Percentiles rank a stretch among this genome's conserved stretches.
Evolutionary conservation across 2,797 vertebrate species (phyloP).

Genomic region (Macroramphosus scolopax): DNA sequence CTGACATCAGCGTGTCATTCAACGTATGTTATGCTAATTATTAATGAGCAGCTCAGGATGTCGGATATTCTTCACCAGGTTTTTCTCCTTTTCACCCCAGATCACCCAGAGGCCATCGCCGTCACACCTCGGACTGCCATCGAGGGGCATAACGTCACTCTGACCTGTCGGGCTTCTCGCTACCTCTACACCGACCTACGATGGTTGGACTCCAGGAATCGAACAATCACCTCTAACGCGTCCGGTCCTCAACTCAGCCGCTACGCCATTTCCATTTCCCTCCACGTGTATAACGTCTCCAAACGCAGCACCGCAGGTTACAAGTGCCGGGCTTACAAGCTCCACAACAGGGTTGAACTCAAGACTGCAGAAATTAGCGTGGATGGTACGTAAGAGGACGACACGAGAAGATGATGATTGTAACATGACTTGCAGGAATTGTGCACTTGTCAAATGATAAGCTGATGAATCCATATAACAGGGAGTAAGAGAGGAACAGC

Average conservation of each 20-base stretch:
- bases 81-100: slow-evolving; percentile 49
- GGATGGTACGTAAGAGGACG: slow-evolving; percentile 72
- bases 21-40: too few relatives aligned
- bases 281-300: slow-evolving; percentile 80
- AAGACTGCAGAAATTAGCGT: slow-evolving; percentile 71
- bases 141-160: slow-evolving; percentile 72
- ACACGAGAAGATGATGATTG: not conserved
- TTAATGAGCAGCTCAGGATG: too few relatives aligned
- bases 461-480: too few relatives aligned
- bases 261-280: slow-evolving; percentile 78
- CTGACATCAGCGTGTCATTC: too few relatives aligned
- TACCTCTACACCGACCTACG: slow-evolving; percentile 82
- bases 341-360: slow-evolving; percentile 62
- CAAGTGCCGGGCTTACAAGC: slow-evolving; percentile 78
- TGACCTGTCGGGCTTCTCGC: slow-evolving; percentile 83
- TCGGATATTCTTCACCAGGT: slow-evolving; percentile 4
- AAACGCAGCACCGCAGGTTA: slow-evolving; percentile 69
- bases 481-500: too few relatives aligned
- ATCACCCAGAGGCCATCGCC: slow-evolving; percentile 59
- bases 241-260: slow-evolving; percentile 44
- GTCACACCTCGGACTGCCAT: slow-evolving; percentile 67
- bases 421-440: not conserved
- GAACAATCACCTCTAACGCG: slow-evolving; percentile 35
- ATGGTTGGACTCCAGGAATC: slow-evolving; percentile 79
- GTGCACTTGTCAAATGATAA: not conserved